Evolutionary conservation across 2,888 invertebrate species (phyloP).

Genomic region (Fragum fragum): DNA sequence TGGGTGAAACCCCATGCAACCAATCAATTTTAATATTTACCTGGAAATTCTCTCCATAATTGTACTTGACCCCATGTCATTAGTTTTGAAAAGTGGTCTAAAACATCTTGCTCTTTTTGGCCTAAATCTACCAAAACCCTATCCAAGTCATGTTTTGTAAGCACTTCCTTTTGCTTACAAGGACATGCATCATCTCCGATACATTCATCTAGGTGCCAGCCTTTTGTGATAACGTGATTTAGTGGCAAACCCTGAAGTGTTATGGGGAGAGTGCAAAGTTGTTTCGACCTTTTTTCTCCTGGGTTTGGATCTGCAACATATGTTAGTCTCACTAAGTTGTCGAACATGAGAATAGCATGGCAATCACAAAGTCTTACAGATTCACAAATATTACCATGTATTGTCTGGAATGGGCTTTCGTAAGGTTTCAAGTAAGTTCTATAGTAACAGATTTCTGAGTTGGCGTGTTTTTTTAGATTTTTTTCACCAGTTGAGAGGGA

Average conservation of each 20-base stretch:
- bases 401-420: neutral
- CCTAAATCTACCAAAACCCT: neutral
- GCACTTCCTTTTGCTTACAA: conserved; percentile 15
- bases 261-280: conserved; percentile 60
- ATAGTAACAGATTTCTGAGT: conserved; percentile 50
- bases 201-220: conserved; percentile 50
- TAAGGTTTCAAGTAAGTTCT: conserved; percentile 51
- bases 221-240: conserved; percentile 38
- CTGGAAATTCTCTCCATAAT: neutral
- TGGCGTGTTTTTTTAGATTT: conserved; percentile 33
- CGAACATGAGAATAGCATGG: conserved; percentile 43
- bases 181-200: conserved; percentile 35
- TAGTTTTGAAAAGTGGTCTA: neutral
- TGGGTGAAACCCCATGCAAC: too few species aligned
- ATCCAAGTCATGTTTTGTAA: neutral
- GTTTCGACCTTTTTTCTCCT: conserved; percentile 39
- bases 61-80: neutral
- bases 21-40: neutral
- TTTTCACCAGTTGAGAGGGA: conserved; percentile 36
- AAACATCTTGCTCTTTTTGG: neutral
- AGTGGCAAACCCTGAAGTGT: conserved; percentile 52
- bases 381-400: neutral
- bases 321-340: conserved; percentile 44
- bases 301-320: conserved; percentile 44
- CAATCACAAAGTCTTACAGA: conserved; percentile 25